Evolutionary conservation across 2,113 vertebrate species (phyloP).

Genomic region (Osmerus eperlanus): DNA sequence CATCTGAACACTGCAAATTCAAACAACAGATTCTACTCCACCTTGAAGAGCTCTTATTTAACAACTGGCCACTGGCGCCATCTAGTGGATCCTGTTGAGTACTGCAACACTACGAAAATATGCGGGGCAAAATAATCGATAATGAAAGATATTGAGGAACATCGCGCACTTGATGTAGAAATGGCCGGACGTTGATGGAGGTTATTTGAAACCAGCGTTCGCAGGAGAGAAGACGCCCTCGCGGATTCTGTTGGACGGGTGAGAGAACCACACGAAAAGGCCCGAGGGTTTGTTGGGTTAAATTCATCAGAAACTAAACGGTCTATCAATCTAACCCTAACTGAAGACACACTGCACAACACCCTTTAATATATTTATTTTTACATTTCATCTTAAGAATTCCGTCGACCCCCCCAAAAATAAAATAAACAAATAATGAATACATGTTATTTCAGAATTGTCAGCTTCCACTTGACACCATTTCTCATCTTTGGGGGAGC

Average conservation of each 20-base stretch:
- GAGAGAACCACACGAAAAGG: too few relatives aligned
- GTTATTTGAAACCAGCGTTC: too few relatives aligned
- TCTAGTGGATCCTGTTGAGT: neutral
- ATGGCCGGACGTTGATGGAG: neutral
- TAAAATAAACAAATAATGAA: neutral
- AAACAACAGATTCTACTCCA: neutral
- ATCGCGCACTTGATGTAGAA: too few relatives aligned
- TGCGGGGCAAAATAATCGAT: too few relatives aligned
- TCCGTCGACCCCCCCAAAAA: constrained; percentile 16
- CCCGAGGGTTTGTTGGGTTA: too few relatives aligned
- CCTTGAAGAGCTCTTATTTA: neutral
- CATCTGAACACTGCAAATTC: neutral
- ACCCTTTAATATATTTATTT: neutral
- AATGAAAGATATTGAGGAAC: too few relatives aligned
- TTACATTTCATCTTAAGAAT: constrained; percentile 29
- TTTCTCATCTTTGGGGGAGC: constrained; percentile 65
- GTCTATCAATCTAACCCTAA: too few relatives aligned
- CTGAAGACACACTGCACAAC: neutral
- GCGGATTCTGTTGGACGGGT: too few relatives aligned
- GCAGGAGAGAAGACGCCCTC: too few relatives aligned
- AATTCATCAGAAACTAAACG: too few relatives aligned
- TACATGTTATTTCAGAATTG: constrained; percentile 44
- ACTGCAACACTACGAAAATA: too few relatives aligned
- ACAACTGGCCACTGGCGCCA: neutral
- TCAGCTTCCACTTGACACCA: constrained; percentile 66